These are phyloP conservation scores for Nannospalax galili DNA, from an alignment of 2,113 vertebrate species.

Conservation along the genomic window DNA sequence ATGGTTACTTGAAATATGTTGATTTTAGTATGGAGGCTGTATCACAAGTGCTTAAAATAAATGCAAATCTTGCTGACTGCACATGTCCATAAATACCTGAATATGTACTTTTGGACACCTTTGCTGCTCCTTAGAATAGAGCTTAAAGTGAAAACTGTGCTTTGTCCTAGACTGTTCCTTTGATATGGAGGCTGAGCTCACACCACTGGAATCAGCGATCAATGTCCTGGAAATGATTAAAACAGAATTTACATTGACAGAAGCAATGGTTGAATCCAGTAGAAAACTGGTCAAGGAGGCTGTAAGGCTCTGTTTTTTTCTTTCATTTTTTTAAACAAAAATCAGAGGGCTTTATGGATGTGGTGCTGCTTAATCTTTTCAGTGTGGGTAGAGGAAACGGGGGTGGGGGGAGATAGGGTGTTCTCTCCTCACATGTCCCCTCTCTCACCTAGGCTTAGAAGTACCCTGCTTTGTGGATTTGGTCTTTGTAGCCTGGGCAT, in stretches of 20 bases:
- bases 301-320: constrained; percentile 80
- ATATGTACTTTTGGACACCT: background rate
- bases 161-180: constrained; percentile 87
- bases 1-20: constrained; percentile 6
- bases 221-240: constrained; percentile 87
- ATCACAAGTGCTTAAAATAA: constrained; percentile 7
- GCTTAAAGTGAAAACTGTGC: constrained; percentile 64
- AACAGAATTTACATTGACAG: constrained; percentile 81
- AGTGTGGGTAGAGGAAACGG: background rate
- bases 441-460: background rate
- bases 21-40: constrained; percentile 23
- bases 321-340: constrained; percentile 53
- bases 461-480: constrained; percentile 35
- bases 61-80: constrained; percentile 27
- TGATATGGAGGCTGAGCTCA: constrained; percentile 85
- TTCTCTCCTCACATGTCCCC: background rate
- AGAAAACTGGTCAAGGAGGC: constrained; percentile 90
- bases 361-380: constrained; percentile 2
- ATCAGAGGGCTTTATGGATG: constrained; percentile 22
- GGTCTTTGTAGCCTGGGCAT: background rate
- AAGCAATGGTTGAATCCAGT: constrained; percentile 84
- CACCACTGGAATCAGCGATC: constrained; percentile 92
- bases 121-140: constrained; percentile 35
- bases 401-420: background rate
- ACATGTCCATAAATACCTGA: background rate